These are phyloP conservation scores for Aegotheles bennettii DNA, from an alignment of 2,113 vertebrate species.

Conservation along the genomic window DNA sequence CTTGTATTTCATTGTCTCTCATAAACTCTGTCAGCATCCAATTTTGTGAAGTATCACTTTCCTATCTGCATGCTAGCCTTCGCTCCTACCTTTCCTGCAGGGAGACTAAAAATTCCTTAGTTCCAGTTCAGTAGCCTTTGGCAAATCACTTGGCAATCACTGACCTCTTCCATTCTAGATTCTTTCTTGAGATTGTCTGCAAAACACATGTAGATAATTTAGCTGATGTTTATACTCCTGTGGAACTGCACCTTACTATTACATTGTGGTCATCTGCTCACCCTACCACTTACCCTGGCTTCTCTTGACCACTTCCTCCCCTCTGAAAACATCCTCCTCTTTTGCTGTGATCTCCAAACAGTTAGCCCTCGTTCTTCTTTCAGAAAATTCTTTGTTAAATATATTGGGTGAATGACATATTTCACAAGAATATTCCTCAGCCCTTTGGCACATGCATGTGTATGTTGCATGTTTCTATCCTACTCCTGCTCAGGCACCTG, in stretches of 20 bases:
- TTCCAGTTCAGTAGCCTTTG: not conserved
- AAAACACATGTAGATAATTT: not conserved
- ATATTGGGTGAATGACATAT: not conserved
- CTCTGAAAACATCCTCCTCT: not conserved
- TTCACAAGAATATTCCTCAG: not conserved
- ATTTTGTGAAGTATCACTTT: not conserved
- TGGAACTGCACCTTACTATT: not conserved
- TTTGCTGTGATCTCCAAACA: not conserved
- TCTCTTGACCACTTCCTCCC: slow-evolving; percentile 38
- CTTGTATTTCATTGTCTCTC: not conserved
- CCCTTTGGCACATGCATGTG: not conserved
- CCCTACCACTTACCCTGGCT: not conserved
- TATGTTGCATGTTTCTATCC: not conserved
- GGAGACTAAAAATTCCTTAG: not conserved
- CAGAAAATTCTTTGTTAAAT: not conserved
- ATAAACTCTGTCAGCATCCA: not conserved
- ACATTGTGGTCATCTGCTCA: not conserved
- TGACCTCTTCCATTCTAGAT: not conserved
- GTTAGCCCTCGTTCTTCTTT: not conserved
- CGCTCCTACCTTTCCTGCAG: not conserved
- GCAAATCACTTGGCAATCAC: not conserved
- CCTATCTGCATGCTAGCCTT: not conserved
- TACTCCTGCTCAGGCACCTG: not conserved
- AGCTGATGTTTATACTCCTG: not conserved
- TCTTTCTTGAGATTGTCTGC: not conserved